phyloP scores from a whole-genome alignment of 2,113 vertebrate genomes.

The Silurus asotus region DNA sequence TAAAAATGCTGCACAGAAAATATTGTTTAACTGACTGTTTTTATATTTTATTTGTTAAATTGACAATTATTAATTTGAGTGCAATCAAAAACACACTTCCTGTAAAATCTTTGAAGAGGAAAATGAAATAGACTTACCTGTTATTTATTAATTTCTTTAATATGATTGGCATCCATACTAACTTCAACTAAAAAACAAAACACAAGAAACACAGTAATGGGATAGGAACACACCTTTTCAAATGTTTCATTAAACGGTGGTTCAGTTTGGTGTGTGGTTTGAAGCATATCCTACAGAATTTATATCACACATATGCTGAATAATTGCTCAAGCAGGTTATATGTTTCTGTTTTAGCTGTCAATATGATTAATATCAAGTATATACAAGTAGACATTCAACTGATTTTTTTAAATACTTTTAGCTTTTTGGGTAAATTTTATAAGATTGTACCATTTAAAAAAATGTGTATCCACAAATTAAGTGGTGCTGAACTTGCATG shows the following conservation, averaged over 20 bases:
- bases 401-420: not conserved
- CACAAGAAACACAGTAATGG: not conserved
- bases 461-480: conserved; percentile 30
- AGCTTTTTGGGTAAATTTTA: not conserved
- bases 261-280: not conserved
- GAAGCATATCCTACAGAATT: not conserved
- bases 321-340: not conserved
- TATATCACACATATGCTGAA: not conserved
- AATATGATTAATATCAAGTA: not conserved
- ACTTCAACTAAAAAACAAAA: not conserved
- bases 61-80: not conserved
- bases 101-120: too few species aligned
- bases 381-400: not conserved
- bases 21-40: not conserved
- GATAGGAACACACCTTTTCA: not conserved
- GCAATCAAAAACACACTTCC: not conserved
- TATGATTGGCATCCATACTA: not conserved
- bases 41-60: not conserved
- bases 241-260: conserved; percentile 4
- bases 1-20: not conserved
- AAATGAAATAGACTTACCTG: not conserved
- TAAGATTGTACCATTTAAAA: not conserved
- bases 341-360: not conserved
- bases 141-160: too few species aligned
- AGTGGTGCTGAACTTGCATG: conserved; percentile 45